Evolutionary conservation across 2,888 invertebrate species (phyloP), one percentile per base, ranked within the genome.

Genomic region (Lasioglossum villosulum): DNA sequence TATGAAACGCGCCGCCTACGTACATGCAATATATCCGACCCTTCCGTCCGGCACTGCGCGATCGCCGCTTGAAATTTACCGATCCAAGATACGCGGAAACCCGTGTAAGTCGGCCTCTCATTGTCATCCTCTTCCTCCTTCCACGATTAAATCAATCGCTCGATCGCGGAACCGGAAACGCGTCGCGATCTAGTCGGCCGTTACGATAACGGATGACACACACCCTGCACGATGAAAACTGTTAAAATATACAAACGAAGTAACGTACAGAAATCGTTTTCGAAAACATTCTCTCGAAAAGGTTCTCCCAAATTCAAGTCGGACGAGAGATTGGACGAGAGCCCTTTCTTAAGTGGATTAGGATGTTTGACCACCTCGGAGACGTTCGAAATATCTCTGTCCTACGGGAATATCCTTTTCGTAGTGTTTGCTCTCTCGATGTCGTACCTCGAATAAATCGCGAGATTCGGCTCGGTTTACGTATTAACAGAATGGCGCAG

Each of bases 21-120:
- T n/a, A n/a, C n/a, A n/a, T n/a, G 70, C 73, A 77, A 85, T 80
- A 85, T 78, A 84, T 78, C 75, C 34, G 72, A 52, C 0, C 34
- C 2, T 34, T 3, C 72, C 42, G 78, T 78, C 30, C 48, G 14
- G 19, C 30, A 30, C 8, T 34, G 63, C 66, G 75, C 75, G 39
- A 77, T 66, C 72, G 66, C 72, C 23, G n/a, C 76, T 86, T 23
- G 68, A 86, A 86, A 85, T 85, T 85, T 84, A 76, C 59, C 71
- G 39, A 16, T 30, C 52, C 52, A 59, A 52, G 75, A 72, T 52
- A 66, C 42, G 34, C n/a, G 23, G n/a, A 59, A 59, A 59, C 59
- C n/a, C n/a, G n/a, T n/a, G n/a, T n/a, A n/a, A n/a, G n/a, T n/a
- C n/a, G n/a, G n/a, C n/a, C n/a, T n/a, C n/a, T 30, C 30, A 16